Conservation (phyloP, 1,140 invertebrate species). For the Calephelis virginiensis region DNA sequence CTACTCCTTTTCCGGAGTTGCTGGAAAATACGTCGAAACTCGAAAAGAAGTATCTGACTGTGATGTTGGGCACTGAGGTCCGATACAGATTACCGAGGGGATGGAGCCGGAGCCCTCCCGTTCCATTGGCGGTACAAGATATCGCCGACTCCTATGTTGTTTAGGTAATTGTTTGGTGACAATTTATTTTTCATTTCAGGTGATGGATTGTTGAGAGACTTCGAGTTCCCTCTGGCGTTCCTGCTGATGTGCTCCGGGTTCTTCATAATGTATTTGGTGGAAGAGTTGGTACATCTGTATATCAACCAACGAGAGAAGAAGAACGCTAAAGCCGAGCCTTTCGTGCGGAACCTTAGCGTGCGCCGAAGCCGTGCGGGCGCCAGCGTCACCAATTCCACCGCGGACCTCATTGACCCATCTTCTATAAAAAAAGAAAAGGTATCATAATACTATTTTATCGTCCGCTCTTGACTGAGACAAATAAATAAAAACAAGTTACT, state of each 20-base stretch:
- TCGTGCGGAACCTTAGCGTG: conserved; percentile 70
- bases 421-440: conserved; percentile 46
- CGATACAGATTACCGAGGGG: too few relatives aligned
- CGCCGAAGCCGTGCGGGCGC: conserved; percentile 45
- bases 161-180: background rate
- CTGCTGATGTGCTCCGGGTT: conserved; percentile 87
- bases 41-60: too few relatives aligned
- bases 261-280: conserved; percentile 91
- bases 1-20: too few relatives aligned
- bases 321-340: conserved; percentile 53
- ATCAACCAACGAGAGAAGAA: conserved; percentile 75
- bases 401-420: conserved; percentile 59
- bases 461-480: too few relatives aligned
- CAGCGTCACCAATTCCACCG: conserved; percentile 64
- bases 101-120: too few relatives aligned
- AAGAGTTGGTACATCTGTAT: conserved; percentile 88
- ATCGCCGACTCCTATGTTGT: background rate
- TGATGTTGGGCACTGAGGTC: too few relatives aligned
- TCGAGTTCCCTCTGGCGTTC: conserved; percentile 84
- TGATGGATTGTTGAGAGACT: conserved; percentile 63
- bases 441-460: too few relatives aligned
- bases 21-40: too few relatives aligned
- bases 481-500: too few relatives aligned
- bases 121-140: too few relatives aligned
- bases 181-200: conserved; percentile 46